Evolutionary conservation across 2,888 invertebrate genomes (phyloP), one percentile per base, ranked within the genome.

Genomic region (Sminthurinus aureus): DNA sequence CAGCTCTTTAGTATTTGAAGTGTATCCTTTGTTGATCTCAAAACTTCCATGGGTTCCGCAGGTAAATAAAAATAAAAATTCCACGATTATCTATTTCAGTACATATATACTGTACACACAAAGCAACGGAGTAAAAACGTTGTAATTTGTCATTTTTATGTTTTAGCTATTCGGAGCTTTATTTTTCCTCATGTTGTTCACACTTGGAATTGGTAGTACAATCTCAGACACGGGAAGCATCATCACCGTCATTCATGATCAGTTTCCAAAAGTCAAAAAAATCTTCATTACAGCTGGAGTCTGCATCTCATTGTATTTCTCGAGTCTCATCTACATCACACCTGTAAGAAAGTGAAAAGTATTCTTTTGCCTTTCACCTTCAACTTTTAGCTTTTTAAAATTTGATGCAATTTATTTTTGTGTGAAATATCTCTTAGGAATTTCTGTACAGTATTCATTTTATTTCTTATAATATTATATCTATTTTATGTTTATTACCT

Each of bases 11-110:
- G 96, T 96, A 0, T 96, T 96, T 89, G 93, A 96, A 79, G 95
- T 95, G 0, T 96, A 96, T 90, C 96, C 96, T 0, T 95, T 96
- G 89, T 96, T 96, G 0, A 93, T 96, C 95, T 0, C 85, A 0
- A 84, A 86, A 75, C 86, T 87, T 71, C 83, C 86, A 15, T 86
- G 83, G 81, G 84, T 85, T 51, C 85, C 87, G 11, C 86, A 87
- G 79, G 86, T 86, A 82, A 64, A 66, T 13, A 8, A 11, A 15
- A 58, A 22, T 24, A 15, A 58, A 15, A 58, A 15, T n/a, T n/a
- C n/a, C n/a, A n/a, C n/a, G n/a, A n/a, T n/a, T n/a, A n/a, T n/a
- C n/a, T n/a, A n/a, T n/a, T n/a, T n/a, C n/a, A n/a, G n/a, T n/a
- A n/a, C n/a, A n/a, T n/a, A n/a, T n/a, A n/a, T n/a, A n/a, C n/a